phyloP scores from a whole-genome alignment of 1,140 invertebrate genomes.

The Dolichoris vasculosae region DNA sequence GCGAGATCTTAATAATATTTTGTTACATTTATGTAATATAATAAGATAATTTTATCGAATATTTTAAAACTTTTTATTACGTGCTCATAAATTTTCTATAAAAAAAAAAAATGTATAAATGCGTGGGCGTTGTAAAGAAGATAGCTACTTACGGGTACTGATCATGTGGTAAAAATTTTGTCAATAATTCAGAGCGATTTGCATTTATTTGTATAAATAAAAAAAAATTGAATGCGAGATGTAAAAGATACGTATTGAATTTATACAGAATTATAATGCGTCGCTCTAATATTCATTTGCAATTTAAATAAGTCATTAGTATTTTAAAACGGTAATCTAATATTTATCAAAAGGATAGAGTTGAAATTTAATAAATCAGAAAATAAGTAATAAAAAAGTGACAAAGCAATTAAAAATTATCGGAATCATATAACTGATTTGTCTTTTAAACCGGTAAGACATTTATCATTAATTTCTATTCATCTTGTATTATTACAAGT shows the following conservation, averaged over 20 bases:
- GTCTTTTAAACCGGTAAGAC: neutral
- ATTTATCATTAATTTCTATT: neutral
- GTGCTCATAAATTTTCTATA: neutral
- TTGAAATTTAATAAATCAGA: neutral
- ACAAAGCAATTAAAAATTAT: neutral
- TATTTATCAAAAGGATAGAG: neutral
- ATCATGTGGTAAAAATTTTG: too few relatives aligned
- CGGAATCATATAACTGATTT: neutral
- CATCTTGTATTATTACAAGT: neutral
- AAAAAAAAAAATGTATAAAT: too few relatives aligned
- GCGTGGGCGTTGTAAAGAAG: too few relatives aligned
- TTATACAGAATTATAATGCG: neutral
- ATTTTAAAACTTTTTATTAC: neutral
- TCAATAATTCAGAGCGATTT: too few relatives aligned
- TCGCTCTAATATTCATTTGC: neutral
- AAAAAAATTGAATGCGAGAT: too few relatives aligned
- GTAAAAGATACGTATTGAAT: too few relatives aligned
- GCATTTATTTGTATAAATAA: too few relatives aligned
- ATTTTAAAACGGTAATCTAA: neutral
- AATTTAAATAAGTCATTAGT: neutral
- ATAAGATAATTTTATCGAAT: neutral
- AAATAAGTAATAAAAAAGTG: neutral
- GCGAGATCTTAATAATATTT: neutral
- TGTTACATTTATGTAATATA: neutral
- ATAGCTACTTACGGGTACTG: too few relatives aligned